Conservation (phyloP, 1,140 invertebrate genomes). For the Triops cancriformis region DNA sequence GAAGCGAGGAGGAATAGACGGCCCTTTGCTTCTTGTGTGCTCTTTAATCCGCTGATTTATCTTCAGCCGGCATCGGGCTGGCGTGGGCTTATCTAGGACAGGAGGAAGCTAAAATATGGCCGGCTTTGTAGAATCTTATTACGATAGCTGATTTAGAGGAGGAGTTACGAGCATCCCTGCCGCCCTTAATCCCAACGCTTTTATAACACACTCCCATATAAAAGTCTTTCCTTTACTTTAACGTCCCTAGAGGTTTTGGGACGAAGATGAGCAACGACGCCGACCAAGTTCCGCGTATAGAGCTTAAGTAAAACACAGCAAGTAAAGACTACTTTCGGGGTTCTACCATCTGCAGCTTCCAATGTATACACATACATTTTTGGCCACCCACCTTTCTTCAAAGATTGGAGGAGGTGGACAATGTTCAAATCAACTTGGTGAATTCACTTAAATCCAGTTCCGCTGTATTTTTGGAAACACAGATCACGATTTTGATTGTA, state of each 20-base stretch:
- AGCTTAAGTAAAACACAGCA: too few species aligned
- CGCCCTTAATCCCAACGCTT: constrained; percentile 12
- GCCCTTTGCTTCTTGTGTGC: background rate
- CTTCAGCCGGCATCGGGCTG: constrained; percentile 11
- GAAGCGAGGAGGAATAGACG: background rate
- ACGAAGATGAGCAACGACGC: constrained; percentile 4
- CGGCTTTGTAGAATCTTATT: constrained; percentile 10
- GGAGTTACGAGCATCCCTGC: constrained; percentile 12
- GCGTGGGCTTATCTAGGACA: background rate
- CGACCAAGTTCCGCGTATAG: background rate
- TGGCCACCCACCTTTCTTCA: too few species aligned
- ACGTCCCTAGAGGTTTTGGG: background rate
- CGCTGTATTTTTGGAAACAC: too few species aligned
- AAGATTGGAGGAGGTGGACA: too few species aligned
- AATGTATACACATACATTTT: too few species aligned
- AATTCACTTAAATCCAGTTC: too few species aligned
- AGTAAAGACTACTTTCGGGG: too few species aligned
- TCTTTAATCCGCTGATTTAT: constrained; percentile 11
- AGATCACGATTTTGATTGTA: too few species aligned
- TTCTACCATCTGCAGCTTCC: too few species aligned
- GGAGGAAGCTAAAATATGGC: constrained; percentile 10
- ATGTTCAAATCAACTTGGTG: too few species aligned
- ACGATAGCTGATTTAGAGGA: constrained; percentile 9
- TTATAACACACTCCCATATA: constrained; percentile 11
- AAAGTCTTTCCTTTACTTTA: constrained; percentile 7